Evolutionary conservation across 2,888 invertebrate genomes (phyloP).

Genomic region (Ochropleura leucogaster): DNA sequence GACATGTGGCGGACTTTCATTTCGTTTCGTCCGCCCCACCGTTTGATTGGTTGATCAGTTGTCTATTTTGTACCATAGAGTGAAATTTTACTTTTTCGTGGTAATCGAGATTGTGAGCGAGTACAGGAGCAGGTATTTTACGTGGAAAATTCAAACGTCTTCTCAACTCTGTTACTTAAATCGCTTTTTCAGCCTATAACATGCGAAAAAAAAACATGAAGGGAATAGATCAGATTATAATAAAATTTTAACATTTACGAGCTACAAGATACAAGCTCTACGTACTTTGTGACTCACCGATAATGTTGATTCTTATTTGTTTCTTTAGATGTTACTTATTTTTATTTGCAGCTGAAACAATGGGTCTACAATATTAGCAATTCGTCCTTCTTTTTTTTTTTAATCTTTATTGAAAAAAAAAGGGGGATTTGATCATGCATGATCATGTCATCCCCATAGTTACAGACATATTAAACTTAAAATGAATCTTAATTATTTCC

Average conservation of each 20-base stretch:
- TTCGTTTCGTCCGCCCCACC: constrained; percentile 77
- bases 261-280: no score
- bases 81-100: constrained; percentile 49
- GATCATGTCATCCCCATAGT: no score
- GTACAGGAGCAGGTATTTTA: constrained; percentile 18
- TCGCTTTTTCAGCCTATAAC: neutral
- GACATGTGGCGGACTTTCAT: constrained; percentile 89
- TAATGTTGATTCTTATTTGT: no score
- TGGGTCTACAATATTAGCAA: no score
- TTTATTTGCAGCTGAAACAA: no score
- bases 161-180: neutral
- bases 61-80: constrained; percentile 69
- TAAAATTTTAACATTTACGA: neutral
- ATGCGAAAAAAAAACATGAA: neutral
- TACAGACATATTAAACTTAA: no score
- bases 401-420: no score
- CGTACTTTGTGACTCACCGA: no score
- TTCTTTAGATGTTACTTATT: no score
- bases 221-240: neutral
- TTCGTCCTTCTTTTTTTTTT: no score
- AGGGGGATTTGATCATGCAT: no score
- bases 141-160: constrained; percentile 27
- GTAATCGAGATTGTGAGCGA: constrained; percentile 44
- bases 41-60: constrained; percentile 72
- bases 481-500: no score